Base-by-base conservation (phyloP, 1,140 invertebrate genomes). In the Solenopsis invicta region DNA sequence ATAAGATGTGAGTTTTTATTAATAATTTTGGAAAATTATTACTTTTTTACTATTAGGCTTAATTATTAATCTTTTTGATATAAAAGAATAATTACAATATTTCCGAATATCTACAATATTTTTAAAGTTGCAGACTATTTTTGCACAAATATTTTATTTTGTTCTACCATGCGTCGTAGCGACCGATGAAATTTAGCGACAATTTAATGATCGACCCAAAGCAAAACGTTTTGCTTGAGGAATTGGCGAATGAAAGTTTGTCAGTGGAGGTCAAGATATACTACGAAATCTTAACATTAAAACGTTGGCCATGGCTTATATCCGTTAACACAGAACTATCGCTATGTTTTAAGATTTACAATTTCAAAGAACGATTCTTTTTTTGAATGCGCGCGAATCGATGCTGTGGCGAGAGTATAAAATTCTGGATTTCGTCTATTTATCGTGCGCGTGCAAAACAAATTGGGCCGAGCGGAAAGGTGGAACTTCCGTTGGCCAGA, bases 201-300 rank as follows among this genome's bases (percentile, higher is more conserved):
- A 12, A 50, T 13, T 48, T 16, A 13, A 16, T 16, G 12, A 29
- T 34, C 8, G 45, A 52, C 18, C 18, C 52, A 9, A 24, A 18
- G 41, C 41, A 29, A 78, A 66, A 37, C 5, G 13, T 18, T 61
- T 45, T 61, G 13, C 34, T 50, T 3, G 18, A 78, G 12, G 12
- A 50, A 64, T 78, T n/a, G 5, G 29, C 18, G 41, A 61, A 64
- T 21, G 5, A 64, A 64, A 78, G 18, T 78, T 64, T 18, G 21
- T 18, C 37, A 10, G 37, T 29, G 75, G 21, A 77, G 21, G n/a
- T 76, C 13, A 18, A 18, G 37, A 61, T 59, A 29, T 74, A 41
- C 29, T 75, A 41, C 1, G 50, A 74, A 76, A 72, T 52, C 13
- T 69, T 56, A 29, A 75, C 12, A 54, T 41, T 59, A 41, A 56